Evolutionary conservation across 2,113 vertebrate species (phyloP), one percentile per base, ranked within the genome.

Genomic region (Pterocles orientalis): DNA sequence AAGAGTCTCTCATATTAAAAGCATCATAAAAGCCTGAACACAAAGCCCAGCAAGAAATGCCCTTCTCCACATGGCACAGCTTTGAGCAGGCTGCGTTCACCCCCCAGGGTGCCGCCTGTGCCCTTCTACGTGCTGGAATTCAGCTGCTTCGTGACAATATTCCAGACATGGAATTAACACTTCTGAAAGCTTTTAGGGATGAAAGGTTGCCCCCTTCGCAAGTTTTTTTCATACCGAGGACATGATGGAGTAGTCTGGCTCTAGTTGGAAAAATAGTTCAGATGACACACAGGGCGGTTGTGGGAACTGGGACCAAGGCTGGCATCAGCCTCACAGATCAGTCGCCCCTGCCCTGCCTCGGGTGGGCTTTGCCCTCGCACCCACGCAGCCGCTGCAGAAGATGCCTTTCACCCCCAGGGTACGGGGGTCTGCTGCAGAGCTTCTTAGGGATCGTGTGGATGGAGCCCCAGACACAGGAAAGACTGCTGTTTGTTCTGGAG

Each of bases 141-240:
- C 84, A 66, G 82, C 75, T 0, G 18, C 82, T 96, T 53, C 65
- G 80, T 96, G 96, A 96, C 96, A 93, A 79, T 96, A 57, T 29
- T 90, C 94, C 90, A 95, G 95, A 94, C 90, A 34, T 10, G 64
- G 83, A 71, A 96, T 96, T 95, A 96, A 68, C 95, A 76, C 92
- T 96, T 94, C 92, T 92, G 90, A 94, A 92, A 94, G 90, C 94
- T 86, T 18, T 66, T 1, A 76, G 82, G 82, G 80, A 96, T 96
- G 95, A 97, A 96, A 97, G 57, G 95, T 96, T 93, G 80, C 61
- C 93, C 90, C 94, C 80, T 95, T 88, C 3, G 1, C 68, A 39
- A 86, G 69, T 51, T 81, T 94, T 94, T 82, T 81, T 94, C 86
- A 61, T 86, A 72, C 65, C 2, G 8, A 96, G 60, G 83, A 92